Conservation (phyloP, 1,140 invertebrate genomes). For the Campoletis sonorensis region DNA sequence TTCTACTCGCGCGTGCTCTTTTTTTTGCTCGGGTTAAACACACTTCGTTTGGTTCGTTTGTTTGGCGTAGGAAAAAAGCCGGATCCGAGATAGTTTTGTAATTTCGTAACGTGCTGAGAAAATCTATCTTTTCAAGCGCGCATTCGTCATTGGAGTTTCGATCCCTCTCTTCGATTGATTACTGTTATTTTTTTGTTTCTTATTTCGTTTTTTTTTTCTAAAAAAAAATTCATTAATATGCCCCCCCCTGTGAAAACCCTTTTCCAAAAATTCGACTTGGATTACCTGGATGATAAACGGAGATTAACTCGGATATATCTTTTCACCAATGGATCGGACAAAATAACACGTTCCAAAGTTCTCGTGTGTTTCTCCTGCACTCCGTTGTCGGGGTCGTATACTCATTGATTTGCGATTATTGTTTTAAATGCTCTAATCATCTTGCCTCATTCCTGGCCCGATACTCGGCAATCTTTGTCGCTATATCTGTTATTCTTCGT, state of each 20-base stretch:
- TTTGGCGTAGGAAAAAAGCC: neutral
- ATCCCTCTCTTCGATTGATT: neutral
- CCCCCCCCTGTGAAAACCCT: constrained; percentile 15
- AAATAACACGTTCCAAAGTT: no score
- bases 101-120: neutral
- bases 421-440: neutral
- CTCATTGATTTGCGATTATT: neutral
- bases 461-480: neutral
- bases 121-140: neutral
- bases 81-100: neutral
- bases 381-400: neutral
- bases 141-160: neutral
- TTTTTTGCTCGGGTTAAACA: neutral
- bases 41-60: neutral
- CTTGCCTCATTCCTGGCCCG: neutral
- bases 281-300: constrained; percentile 36
- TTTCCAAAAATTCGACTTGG: neutral
- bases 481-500: neutral
- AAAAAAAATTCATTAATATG: constrained; percentile 39
- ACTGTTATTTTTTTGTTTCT: neutral
- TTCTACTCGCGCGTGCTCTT: neutral
- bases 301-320: neutral
- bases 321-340: no score
- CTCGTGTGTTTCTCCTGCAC: neutral
- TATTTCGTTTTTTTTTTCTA: constrained; percentile 9